phyloP scores from a whole-genome alignment of 2,113 vertebrate species.

The Phalacrocorax aristotelis region DNA sequence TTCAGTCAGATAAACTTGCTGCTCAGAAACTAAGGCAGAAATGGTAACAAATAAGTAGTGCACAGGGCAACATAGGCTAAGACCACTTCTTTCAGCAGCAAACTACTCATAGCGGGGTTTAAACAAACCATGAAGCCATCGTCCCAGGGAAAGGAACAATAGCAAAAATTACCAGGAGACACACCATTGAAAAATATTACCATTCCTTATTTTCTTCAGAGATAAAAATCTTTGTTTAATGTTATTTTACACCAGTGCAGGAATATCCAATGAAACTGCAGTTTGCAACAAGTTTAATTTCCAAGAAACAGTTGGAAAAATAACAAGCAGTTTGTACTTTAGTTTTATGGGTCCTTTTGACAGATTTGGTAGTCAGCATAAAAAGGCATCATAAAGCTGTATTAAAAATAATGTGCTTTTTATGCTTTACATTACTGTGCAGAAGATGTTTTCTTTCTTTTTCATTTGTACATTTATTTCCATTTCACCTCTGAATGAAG shows the following conservation, averaged over 20 bases:
- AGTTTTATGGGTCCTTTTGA: slow-evolving; percentile 36
- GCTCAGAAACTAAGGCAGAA: background rate
- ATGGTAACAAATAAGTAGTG: background rate
- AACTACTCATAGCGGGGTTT: background rate
- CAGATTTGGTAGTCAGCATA: slow-evolving; percentile 7
- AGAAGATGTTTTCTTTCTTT: background rate
- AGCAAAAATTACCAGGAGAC: background rate
- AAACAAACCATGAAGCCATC: background rate
- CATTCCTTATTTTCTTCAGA: background rate
- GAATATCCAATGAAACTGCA: slow-evolving; percentile 9
- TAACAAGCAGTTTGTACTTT: slow-evolving; percentile 21
- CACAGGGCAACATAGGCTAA: background rate
- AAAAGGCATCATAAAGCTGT: slow-evolving; percentile 31
- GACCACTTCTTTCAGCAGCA: background rate
- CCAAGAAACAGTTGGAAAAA: slow-evolving; percentile 16
- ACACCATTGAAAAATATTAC: slow-evolving; percentile 11
- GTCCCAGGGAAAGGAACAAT: background rate
- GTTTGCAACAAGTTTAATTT: slow-evolving; percentile 34
- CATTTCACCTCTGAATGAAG: background rate
- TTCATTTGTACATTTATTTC: slow-evolving; percentile 7
- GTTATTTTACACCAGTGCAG: background rate
- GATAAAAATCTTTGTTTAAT: slow-evolving; percentile 8
- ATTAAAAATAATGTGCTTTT: slow-evolving; percentile 33
- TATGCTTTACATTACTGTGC: slow-evolving; percentile 6
- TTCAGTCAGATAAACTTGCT: background rate